These are phyloP conservation scores for Eubasilissa regina DNA, from an alignment of 1,140 invertebrate species.

Conservation along the genomic window DNA sequence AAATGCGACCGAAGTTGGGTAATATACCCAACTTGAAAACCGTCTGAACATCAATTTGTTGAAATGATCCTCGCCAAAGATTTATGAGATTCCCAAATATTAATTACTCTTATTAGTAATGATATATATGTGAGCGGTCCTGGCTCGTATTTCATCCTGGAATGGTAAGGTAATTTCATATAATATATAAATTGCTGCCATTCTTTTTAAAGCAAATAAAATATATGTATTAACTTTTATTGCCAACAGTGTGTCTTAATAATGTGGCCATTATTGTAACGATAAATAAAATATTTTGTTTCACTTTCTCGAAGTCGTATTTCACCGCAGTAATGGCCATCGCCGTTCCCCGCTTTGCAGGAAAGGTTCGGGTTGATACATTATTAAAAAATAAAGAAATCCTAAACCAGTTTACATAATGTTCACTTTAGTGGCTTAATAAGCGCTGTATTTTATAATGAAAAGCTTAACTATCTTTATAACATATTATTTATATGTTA, in stretches of 20 bases:
- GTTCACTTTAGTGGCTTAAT: too few relatives aligned
- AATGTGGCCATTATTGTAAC: conserved; percentile 44
- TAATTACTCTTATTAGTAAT: conserved; percentile 57
- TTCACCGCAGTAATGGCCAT: conserved; percentile 33
- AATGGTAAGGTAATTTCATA: conserved; percentile 16
- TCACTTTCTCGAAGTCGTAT: conserved; percentile 35
- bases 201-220: background rate
- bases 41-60: conserved; percentile 46
- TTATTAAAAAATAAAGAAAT: background rate
- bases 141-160: conserved; percentile 2
- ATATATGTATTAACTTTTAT: conserved; percentile 17
- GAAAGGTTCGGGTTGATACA: conserved; percentile 12
- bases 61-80: conserved; percentile 50
- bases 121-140: conserved; percentile 45
- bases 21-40: background rate
- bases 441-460: too few relatives aligned
- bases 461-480: too few relatives aligned
- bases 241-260: conserved; percentile 29
- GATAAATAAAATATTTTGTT: conserved; percentile 45
- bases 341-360: background rate
- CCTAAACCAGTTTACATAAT: too few relatives aligned
- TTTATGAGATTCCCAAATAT: conserved; percentile 56
- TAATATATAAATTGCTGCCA: background rate
- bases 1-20: too few relatives aligned
- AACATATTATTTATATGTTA: too few relatives aligned